These are phyloP conservation scores for Rhopalosiphum nymphaeae DNA, from an alignment of 2,888 invertebrate genomes.

Conservation along the genomic window DNA sequence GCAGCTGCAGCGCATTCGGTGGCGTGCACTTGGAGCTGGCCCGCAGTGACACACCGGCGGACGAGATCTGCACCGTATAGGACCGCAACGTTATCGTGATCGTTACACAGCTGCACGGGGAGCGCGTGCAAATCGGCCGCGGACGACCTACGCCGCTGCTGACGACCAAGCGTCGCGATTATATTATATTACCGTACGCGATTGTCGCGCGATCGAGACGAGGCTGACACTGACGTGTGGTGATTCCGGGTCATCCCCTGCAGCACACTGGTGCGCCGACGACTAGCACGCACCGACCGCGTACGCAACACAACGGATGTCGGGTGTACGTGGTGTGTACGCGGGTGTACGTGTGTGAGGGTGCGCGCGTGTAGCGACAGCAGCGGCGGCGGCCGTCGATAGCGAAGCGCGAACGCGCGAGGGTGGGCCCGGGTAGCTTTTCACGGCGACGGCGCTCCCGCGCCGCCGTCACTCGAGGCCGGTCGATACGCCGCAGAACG, in stretches of 20 bases:
- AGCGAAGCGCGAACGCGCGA: neutral
- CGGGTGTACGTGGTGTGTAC: neutral
- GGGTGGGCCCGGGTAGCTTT: slow-evolving; percentile 58
- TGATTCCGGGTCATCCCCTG: slow-evolving; percentile 52
- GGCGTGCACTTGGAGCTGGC: neutral
- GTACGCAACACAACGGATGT: neutral
- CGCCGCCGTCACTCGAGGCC: slow-evolving; percentile 17
- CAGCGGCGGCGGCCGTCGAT: slow-evolving; percentile 1
- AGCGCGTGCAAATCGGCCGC: neutral
- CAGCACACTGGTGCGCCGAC: slow-evolving; percentile 34
- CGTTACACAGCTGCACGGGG: neutral
- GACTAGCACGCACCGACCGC: slow-evolving; percentile 7
- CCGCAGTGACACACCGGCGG: neutral
- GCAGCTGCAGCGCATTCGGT: neutral
- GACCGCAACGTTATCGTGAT: neutral
- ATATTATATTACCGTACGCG: neutral
- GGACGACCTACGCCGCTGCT: neutral
- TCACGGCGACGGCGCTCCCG: slow-evolving; percentile 20
- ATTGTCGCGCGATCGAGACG: neutral
- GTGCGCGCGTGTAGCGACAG: neutral
- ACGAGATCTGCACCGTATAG: neutral
- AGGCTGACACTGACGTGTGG: slow-evolving; percentile 18
- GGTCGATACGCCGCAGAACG: slow-evolving; percentile 61
- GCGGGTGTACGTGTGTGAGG: neutral
- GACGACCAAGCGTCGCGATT: neutral